Base-by-base conservation (phyloP, 2,888 invertebrate genomes). In the Pardosa pseudoannulata region DNA sequence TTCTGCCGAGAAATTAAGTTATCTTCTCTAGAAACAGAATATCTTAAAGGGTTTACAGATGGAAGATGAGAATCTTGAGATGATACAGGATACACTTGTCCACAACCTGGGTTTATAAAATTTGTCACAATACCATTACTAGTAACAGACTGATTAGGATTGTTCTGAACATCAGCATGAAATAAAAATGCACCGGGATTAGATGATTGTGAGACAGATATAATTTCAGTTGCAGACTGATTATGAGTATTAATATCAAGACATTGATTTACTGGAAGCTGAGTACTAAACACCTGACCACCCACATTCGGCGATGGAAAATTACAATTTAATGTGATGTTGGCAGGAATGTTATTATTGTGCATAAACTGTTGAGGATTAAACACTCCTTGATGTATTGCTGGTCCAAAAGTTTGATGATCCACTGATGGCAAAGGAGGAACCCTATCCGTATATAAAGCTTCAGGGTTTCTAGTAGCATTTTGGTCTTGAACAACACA, bases 221-320 rank as follows among this genome's bases (percentile, higher is more conserved):
- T 28, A n/a, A 76, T 72, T 29, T 82, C 79, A 19, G 76, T 32
- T 19, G 71, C 29, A 5, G 62, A 23, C 31, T 87, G 87, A 31
- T 56, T 32, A 19, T 80, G 86, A 16, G 56, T 46, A 70, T 76
- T 83, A 68, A 88, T 71, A 28, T 76, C 79, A 75, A 83, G 71
- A 46, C 88, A 88, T 29, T 79, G 83, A 62, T 87, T 87, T 7
- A 88, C 72, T 62, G 80, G 88, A 79, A 88, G 74, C 28, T 83
- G 83, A 29, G 88, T 73, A 65, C 75, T 79, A 39, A 83, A 75
- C n/a, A 88, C 75, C 27, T 88, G 82, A 19, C 79, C 75, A 32
- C 39, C 70, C 29, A 79, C 70, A 70, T 46, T 86, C 13, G 79
- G 74, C 62, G 86, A 70, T 56, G 87, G 46, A 70, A 87, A 79